Evolutionary conservation across 2,797 vertebrate genomes (phyloP), one percentile per base, ranked within the genome.

Genomic region (Chiroxiphia lanceolata): DNA sequence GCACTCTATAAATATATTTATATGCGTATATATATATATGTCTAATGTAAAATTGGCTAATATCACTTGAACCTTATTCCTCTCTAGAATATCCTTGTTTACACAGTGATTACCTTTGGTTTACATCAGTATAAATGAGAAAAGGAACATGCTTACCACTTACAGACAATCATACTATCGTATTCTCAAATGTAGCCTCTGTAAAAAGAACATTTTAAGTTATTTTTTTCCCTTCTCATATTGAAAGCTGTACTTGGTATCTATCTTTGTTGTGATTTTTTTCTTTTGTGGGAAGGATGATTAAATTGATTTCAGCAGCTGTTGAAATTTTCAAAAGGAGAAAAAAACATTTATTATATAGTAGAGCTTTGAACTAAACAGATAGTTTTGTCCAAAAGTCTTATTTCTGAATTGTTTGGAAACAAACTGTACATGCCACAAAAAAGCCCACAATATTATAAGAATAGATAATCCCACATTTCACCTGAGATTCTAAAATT

Each of bases 381-480:
- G 23, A 50, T 76, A 60, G 47, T 47, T 79, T 63, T 50, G 15
- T 60, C 21, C 21, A 51, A 54, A 83, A 71, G 20, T 47, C 3
- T 1, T 60, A 31, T 64, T 94, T 90, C 36, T 74, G 33, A 84
- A 42, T 33, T 79, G 4, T 50, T 79, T 77, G n/a, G 50, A 87
- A 85, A 59, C 7, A 74, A 80, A 76, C 3, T 67, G 12, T 33
- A 38, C 5, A 3, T 18, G 11, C 22, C 21, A 89, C 15, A 51
- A 64, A 87, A 85, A 25, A 0, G 0, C 11, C 1, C 17, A 19
- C 40, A 68, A 54, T 6, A 78, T 60, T 13, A 60, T 11, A 2
- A 2, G 65, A 82, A 44, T 45, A 64, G 3, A 65, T 31, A 71
- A 88, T 61, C 11, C 23, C 34, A 38, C 3, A 22, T 54, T 70